These are phyloP conservation scores for Cottus gobio DNA, from an alignment of 2,113 vertebrate genomes.

Conservation along the genomic window DNA sequence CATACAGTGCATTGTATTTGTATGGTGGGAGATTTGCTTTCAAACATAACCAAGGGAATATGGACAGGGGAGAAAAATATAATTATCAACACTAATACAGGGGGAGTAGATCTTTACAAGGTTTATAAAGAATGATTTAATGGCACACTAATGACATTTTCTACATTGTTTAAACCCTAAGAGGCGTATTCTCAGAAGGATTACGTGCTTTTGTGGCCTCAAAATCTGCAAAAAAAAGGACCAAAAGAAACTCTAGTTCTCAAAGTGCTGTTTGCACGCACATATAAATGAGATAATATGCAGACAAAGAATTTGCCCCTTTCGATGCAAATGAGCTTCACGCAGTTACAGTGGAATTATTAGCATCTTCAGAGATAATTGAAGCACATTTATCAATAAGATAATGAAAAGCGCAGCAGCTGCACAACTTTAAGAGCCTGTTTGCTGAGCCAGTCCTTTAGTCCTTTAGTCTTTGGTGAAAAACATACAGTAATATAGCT, in stretches of 20 bases:
- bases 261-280: too few relatives aligned
- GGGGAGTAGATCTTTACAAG: not conserved
- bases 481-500: not conserved
- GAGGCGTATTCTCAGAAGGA: too few relatives aligned
- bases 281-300: too few relatives aligned
- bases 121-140: not conserved
- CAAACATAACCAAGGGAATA: not conserved
- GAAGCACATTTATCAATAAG: not conserved
- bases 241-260: too few relatives aligned
- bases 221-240: too few relatives aligned
- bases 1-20: slow-evolving; percentile 6
- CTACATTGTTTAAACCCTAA: not conserved
- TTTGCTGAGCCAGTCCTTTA: not conserved
- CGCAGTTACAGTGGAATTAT: too few relatives aligned
- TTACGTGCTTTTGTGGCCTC: not conserved
- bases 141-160: not conserved
- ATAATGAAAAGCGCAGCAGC: not conserved
- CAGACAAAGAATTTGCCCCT: too few relatives aligned
- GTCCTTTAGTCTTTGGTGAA: not conserved
- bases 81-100: not conserved
- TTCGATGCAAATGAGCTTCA: too few relatives aligned
- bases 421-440: too few relatives aligned
- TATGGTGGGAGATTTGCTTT: slow-evolving; percentile 26
- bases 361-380: not conserved
- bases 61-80: not conserved